Conservation (phyloP, 2,797 vertebrate genomes). For the Sarcophilus harrisii region DNA sequence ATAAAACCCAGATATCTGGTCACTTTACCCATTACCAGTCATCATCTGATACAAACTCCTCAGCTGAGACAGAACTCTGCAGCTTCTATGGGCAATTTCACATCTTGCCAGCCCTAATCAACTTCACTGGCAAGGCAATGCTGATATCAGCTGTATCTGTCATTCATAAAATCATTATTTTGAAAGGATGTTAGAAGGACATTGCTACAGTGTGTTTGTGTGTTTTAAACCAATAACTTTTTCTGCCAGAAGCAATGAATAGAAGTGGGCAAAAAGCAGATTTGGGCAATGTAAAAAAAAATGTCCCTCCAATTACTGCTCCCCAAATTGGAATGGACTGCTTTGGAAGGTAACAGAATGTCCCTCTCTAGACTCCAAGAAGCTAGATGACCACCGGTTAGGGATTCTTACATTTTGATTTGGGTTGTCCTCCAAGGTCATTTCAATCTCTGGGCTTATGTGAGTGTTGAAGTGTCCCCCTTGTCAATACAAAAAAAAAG, state of each 20-base stretch:
- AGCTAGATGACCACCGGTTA: not conserved
- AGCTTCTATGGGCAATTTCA: not conserved
- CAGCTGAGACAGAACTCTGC: not conserved
- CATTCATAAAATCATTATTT: not conserved
- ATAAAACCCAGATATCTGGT: not conserved
- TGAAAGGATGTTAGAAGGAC: not conserved
- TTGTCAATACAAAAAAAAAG: not conserved
- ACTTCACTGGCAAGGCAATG: not conserved
- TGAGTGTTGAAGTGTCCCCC: not conserved
- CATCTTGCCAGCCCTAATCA: not conserved
- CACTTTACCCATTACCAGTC: not conserved
- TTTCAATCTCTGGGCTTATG: not conserved
- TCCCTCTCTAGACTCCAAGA: not conserved
- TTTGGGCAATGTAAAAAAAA: not conserved
- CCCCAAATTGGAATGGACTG: not conserved
- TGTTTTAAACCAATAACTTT: not conserved
- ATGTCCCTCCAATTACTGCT: not conserved
- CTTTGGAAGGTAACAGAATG: not conserved
- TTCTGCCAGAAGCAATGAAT: not conserved
- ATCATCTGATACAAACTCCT: not conserved
- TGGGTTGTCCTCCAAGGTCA: not conserved
- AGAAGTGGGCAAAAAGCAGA: not conserved
- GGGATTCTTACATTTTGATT: not conserved
- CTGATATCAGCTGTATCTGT: not conserved
- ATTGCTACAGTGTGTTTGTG: no score